Conservation (phyloP, 2,797 vertebrate genomes). For the Danionella dracula region DNA sequence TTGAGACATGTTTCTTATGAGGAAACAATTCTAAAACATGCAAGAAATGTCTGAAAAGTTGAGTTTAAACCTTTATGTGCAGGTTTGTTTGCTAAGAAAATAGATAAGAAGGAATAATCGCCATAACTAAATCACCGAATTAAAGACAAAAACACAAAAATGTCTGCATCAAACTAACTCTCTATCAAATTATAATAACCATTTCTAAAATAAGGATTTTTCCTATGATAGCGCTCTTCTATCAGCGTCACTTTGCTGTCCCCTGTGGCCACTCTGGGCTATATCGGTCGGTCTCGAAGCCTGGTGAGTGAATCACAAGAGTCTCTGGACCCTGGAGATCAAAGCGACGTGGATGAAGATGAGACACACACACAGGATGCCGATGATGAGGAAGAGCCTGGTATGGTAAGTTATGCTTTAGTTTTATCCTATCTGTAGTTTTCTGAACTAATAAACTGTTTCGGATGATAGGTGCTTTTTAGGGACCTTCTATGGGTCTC, state of each 20-base stretch:
- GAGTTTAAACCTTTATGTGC: too few species aligned
- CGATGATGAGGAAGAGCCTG: conserved; percentile 80
- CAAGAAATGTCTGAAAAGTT: too few species aligned
- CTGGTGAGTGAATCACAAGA: conserved; percentile 75
- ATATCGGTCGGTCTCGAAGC: conserved; percentile 71
- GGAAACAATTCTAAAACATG: too few species aligned
- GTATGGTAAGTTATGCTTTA: conserved; percentile 64
- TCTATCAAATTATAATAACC: too few species aligned
- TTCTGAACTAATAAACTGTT: neutral
- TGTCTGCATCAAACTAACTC: too few species aligned
- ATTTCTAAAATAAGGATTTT: neutral
- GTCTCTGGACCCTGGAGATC: conserved; percentile 72
- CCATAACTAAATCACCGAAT: too few species aligned
- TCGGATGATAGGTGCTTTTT: neutral
- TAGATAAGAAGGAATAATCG: too few species aligned
- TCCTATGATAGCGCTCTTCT: conserved; percentile 62
- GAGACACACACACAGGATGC: conserved; percentile 74
- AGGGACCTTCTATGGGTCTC: too few species aligned
- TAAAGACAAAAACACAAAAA: too few species aligned
- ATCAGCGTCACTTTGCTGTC: conserved; percentile 72
- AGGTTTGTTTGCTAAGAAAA: too few species aligned
- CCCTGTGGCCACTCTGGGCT: conserved; percentile 72
- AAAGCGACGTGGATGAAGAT: conserved; percentile 73
- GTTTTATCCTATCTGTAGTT: neutral
- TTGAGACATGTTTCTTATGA: too few species aligned